Percentiles rank a stretch among this genome's conserved stretches.
These are phyloP conservation scores for Leptodactylus fuscus DNA, from an alignment of 2,113 vertebrate genomes.

Conservation along the genomic window DNA sequence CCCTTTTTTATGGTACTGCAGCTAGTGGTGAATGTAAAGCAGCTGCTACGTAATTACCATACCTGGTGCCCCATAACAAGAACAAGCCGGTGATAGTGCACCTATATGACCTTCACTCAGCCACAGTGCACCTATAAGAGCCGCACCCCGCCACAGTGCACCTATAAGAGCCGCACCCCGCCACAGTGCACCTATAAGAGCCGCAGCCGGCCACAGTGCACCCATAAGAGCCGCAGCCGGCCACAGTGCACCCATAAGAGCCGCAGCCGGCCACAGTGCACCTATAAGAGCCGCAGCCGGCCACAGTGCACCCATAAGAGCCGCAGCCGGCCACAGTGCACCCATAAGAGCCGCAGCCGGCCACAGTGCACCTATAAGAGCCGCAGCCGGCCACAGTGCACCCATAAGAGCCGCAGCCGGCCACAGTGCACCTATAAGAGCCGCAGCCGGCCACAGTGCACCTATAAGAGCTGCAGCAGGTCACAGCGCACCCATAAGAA, in stretches of 20 bases:
- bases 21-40: too few species aligned
- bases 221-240: neutral
- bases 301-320: neutral
- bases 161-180: neutral
- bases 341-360: neutral
- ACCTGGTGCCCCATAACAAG: too few species aligned
- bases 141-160: too few species aligned
- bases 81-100: too few species aligned
- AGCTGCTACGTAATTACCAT: too few species aligned
- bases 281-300: neutral
- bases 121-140: too few species aligned
- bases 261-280: neutral
- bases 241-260: neutral
- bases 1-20: too few species aligned
- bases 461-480: neutral
- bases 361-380: neutral
- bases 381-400: neutral
- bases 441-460: neutral
- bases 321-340: neutral
- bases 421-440: neutral
- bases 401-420: neutral
- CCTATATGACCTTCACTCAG: too few species aligned
- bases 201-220: neutral
- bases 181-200: neutral
- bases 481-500: neutral